A percentile compares a stretch with the other conserved stretches of the same genome.
Conservation (phyloP, 2,797 vertebrate genomes). For the Craterocephalus amniculus region DNA sequence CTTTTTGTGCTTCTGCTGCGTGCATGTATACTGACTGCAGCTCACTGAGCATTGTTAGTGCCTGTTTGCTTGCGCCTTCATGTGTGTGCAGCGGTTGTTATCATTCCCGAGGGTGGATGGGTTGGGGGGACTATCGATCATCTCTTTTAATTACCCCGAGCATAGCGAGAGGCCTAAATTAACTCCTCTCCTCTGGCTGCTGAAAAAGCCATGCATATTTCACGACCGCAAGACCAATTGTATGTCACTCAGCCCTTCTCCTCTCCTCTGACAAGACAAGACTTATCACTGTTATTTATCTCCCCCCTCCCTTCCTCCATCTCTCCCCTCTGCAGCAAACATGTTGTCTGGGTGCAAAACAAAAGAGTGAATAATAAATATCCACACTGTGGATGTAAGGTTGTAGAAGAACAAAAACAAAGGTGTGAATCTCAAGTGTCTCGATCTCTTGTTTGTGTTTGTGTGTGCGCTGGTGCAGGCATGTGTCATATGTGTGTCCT, state of each 20-base stretch:
- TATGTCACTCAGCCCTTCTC: conserved; percentile 83
- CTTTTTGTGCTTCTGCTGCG: conserved; percentile 30
- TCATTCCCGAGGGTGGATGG: conserved; percentile 80
- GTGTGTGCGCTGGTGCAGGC: conserved; percentile 34
- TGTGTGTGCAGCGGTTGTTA: conserved; percentile 74
- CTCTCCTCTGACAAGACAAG: conserved; percentile 77
- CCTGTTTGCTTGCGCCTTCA: conserved; percentile 29
- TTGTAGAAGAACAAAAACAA: conserved; percentile 56
- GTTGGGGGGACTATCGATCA: conserved; percentile 84
- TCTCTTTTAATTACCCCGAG: conserved; percentile 90
- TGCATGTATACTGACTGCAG: conserved; percentile 14
- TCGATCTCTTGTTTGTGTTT: conserved; percentile 29
- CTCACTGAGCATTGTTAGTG: conserved; percentile 42
- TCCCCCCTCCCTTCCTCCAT: conserved; percentile 7
- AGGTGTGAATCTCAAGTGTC: conserved; percentile 63
- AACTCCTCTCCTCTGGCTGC: conserved; percentile 83
- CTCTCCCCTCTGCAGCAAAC: conserved; percentile 44
- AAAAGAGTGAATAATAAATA: conserved; percentile 81
- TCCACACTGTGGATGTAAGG: conserved; percentile 49
- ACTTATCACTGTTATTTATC: conserved; percentile 86
- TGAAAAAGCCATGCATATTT: conserved; percentile 88
- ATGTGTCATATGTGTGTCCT: conserved; percentile 58
- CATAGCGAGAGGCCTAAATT: conserved; percentile 86
- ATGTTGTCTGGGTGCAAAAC: conserved; percentile 78
- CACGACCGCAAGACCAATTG: conserved; percentile 79